Conservation (phyloP, 2,113 vertebrate species). For the Enhydra lutris region DNA sequence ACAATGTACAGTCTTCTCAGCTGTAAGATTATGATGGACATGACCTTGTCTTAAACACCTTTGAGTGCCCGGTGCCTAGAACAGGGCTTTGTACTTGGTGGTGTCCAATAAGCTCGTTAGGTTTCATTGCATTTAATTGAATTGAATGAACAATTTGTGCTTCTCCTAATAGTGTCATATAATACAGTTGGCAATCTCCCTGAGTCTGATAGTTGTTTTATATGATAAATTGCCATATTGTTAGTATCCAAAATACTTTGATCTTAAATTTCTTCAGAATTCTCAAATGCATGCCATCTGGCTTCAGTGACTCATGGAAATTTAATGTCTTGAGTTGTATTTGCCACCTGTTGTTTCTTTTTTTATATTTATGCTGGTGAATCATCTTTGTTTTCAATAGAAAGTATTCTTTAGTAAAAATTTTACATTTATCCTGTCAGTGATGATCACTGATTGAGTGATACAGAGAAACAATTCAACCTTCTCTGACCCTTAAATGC, state of each 20-base stretch:
- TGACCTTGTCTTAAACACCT: slow-evolving; percentile 1
- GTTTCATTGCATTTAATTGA: slow-evolving; percentile 45
- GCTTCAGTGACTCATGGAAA: slow-evolving; percentile 82
- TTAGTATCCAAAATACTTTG: slow-evolving; percentile 77
- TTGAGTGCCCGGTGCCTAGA: neutral
- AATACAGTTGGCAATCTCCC: slow-evolving; percentile 48
- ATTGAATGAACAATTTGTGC: slow-evolving; percentile 50
- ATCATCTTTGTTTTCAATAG: slow-evolving; percentile 70
- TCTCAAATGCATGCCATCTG: slow-evolving; percentile 81
- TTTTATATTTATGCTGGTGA: slow-evolving; percentile 56
- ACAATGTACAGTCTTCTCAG: neutral
- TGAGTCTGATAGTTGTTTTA: slow-evolving; percentile 49
- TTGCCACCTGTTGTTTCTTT: slow-evolving; percentile 70
- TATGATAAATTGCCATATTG: slow-evolving; percentile 81
- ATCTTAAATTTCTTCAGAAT: slow-evolving; percentile 82
- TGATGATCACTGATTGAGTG: slow-evolving; percentile 23
- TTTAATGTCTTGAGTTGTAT: slow-evolving; percentile 78
- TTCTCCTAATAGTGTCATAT: slow-evolving; percentile 30
- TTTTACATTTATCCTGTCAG: slow-evolving; percentile 59
- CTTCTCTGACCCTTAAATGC: neutral
- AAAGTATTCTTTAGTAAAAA: slow-evolving; percentile 71
- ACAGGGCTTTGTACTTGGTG: neutral
- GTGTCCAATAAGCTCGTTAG: neutral
- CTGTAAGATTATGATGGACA: neutral
- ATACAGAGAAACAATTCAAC: neutral